These are phyloP conservation scores for Hemicordylus capensis DNA, from an alignment of 2,113 vertebrate species.

Conservation along the genomic window DNA sequence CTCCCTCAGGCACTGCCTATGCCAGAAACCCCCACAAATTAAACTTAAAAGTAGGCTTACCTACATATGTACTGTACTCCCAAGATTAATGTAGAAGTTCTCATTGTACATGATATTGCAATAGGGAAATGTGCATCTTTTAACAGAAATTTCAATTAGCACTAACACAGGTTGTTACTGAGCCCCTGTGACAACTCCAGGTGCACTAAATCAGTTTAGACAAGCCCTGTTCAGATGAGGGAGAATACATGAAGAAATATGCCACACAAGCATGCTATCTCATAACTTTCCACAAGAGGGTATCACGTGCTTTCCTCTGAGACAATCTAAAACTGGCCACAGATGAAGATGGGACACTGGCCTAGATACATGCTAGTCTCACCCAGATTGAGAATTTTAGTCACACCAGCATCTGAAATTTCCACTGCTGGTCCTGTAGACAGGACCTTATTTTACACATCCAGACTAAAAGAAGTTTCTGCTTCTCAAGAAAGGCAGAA, in stretches of 20 bases:
- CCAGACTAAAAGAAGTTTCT: neutral
- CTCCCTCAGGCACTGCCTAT: too few relatives aligned
- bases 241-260: neutral
- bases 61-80: neutral
- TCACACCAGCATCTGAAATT: neutral
- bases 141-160: neutral
- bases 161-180: too few relatives aligned
- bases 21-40: too few relatives aligned
- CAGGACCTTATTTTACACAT: neutral
- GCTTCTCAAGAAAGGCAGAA: neutral
- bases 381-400: neutral
- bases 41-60: neutral
- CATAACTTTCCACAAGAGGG: slow-evolving; percentile 21
- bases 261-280: neutral
- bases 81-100: neutral
- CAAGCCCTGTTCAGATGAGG: neutral
- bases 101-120: neutral
- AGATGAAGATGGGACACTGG: neutral
- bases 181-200: neutral
- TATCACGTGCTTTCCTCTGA: neutral
- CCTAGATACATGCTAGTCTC: slow-evolving; percentile 8
- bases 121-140: neutral
- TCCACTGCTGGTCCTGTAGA: neutral
- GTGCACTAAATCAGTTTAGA: neutral
- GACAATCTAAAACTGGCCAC: neutral